phyloP scores from a whole-genome alignment of 1,140 invertebrate species.

The Lasaia peninsularis region DNA sequence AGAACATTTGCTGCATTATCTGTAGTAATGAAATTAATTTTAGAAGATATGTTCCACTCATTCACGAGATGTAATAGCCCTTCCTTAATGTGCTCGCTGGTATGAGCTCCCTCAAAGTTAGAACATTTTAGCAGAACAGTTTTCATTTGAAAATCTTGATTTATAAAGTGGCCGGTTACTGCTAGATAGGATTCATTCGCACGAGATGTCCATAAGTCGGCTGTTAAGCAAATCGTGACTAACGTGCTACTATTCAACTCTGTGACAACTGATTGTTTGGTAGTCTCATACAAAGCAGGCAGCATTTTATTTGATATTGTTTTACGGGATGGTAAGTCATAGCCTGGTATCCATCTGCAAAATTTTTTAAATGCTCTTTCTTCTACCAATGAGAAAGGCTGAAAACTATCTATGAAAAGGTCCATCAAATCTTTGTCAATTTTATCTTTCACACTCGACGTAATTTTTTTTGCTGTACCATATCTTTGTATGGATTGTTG shows the following conservation, averaged over 20 bases:
- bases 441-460: constrained; percentile 17
- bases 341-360: constrained; percentile 26
- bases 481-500: too few species aligned
- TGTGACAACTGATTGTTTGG: too few species aligned
- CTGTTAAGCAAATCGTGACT: too few species aligned
- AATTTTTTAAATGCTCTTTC: constrained; percentile 22
- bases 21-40: neutral
- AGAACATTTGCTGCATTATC: neutral
- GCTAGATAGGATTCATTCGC: neutral
- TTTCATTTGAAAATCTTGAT: neutral
- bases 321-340: constrained; percentile 26
- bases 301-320: constrained; percentile 5
- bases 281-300: too few species aligned
- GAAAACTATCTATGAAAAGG: constrained; percentile 23
- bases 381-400: constrained; percentile 21
- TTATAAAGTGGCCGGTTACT: neutral
- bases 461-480: neutral
- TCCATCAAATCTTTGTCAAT: constrained; percentile 27
- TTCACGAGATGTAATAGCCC: neutral
- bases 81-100: neutral
- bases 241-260: too few species aligned
- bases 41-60: neutral
- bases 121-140: neutral
- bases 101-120: neutral
- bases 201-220: constrained; percentile 10